Percentiles rank a stretch among this genome's conserved stretches.
These are phyloP conservation scores for Anisognathus igniventris DNA, from an alignment of 2,797 vertebrate species.

Conservation along the genomic window DNA sequence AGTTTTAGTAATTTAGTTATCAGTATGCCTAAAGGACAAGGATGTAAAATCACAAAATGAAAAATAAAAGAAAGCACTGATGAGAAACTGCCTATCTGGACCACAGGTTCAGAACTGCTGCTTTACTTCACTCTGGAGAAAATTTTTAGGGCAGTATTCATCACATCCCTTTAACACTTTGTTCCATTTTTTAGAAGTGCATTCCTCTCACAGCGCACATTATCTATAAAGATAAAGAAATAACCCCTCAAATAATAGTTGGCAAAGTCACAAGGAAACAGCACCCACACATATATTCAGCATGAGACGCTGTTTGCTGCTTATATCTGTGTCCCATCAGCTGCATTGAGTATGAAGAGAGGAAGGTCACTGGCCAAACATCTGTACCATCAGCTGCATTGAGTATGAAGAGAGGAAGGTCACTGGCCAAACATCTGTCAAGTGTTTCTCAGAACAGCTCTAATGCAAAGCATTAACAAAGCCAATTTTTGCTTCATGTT, in stretches of 20 bases:
- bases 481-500: not conserved
- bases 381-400: no score
- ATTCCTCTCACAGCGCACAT: rapidly evolving
- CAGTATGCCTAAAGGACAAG: not conserved
- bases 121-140: not conserved
- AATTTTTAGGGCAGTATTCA: not conserved
- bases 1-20: conserved; percentile 8
- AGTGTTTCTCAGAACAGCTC: not conserved
- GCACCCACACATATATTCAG: not conserved
- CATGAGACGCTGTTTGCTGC: not conserved
- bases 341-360: not conserved
- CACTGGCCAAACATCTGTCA: not conserved
- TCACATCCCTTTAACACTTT: not conserved
- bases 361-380: not conserved
- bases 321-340: not conserved
- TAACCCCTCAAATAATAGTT: not conserved
- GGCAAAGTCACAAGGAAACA: not conserved
- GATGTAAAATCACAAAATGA: not conserved
- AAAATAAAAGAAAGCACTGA: not conserved
- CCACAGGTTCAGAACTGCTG: not conserved
- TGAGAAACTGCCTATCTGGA: not conserved
- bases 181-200: not conserved
- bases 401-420: not conserved
- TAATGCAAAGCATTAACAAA: not conserved
- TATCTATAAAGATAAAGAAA: not conserved